Base-by-base conservation (phyloP, 2,113 vertebrate genomes). In the Epinephelus moara region DNA sequence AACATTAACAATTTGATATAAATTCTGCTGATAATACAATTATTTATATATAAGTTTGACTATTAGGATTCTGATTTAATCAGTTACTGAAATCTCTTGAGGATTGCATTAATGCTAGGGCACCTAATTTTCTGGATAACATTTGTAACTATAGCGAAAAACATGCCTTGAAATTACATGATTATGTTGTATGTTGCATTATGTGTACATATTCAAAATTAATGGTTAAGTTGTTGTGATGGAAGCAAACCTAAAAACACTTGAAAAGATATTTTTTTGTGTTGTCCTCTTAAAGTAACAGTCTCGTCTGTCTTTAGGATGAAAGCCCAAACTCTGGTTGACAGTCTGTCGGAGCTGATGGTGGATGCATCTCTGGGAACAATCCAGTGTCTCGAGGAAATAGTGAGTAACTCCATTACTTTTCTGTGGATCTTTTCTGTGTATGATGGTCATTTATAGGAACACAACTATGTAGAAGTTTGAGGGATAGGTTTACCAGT, bases 351-450 rank as follows among this genome's bases (percentile, higher is more conserved):
- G 23, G 94, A 97, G 80, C 92, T 99, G 81, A 95, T 99, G 92
- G 92, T 97, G 55, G 96, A 99, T 77, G 95, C 97, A 0, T 97
- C 97, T 0, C 84, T 97, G 63, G 97, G 95, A 88, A 97, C 95
- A 0, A 94, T 98, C 86, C 96, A 98, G 73, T 99, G 97, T 94
- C 96, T 99, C 52, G 98, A 97, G 85, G 97, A 99, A 95, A 98
- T 99, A 82, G 98, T 99, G 91, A 97, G 97, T 96, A 33, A 30
- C 70, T 69, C n/a, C 70, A 21, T 78, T 63, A 19, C 17, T 53
- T 19, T 70, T 0, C 21, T 21, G 7, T 68, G 21, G 11, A 15
- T 78, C 3, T 63, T 70, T 73, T 81, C 21, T 62, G 19, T 69
- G 37, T 52, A 8, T 56, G 12, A 61, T 70, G 4, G 25, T 66